Evolutionary conservation across 2,797 vertebrate genomes (phyloP).

Genomic region (Podarcis siculus): DNA sequence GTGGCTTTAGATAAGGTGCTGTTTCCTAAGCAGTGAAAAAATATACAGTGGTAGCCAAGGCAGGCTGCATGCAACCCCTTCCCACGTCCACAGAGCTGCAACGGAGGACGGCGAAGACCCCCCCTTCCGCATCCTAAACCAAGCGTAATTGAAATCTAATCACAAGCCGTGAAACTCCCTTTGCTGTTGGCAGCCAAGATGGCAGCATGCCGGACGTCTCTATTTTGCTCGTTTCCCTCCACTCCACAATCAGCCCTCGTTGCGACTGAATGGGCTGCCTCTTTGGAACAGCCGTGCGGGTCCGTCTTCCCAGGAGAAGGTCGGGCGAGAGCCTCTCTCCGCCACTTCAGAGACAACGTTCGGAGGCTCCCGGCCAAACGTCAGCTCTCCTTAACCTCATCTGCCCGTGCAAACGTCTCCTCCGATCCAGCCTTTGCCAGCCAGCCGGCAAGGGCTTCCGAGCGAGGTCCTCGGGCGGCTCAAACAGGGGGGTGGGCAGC

Average conservation of each 20-base stretch:
- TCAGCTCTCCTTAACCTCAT: background rate
- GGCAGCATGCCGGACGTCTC: background rate
- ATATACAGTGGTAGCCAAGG: no score
- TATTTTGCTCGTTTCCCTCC: background rate
- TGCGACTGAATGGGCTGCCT: background rate
- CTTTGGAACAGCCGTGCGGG: no score
- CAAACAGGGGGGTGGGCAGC: no score
- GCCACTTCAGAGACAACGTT: background rate
- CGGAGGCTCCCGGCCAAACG: background rate
- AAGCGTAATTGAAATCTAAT: conserved; percentile 1
- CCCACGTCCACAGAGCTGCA: no score
- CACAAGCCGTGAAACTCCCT: background rate
- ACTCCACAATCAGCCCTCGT: background rate
- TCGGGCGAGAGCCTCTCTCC: background rate
- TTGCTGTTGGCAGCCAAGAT: background rate
- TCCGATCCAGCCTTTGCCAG: background rate
- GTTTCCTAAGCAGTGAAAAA: background rate
- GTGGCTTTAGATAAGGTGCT: background rate
- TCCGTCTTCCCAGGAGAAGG: background rate
- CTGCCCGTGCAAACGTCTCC: background rate
- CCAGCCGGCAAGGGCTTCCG: background rate
- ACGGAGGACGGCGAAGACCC: background rate
- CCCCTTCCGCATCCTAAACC: background rate
- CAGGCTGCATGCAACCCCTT: no score
- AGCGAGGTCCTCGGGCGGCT: background rate